phyloP scores from a whole-genome alignment of 2,113 vertebrate genomes.

The Verasper variegatus region DNA sequence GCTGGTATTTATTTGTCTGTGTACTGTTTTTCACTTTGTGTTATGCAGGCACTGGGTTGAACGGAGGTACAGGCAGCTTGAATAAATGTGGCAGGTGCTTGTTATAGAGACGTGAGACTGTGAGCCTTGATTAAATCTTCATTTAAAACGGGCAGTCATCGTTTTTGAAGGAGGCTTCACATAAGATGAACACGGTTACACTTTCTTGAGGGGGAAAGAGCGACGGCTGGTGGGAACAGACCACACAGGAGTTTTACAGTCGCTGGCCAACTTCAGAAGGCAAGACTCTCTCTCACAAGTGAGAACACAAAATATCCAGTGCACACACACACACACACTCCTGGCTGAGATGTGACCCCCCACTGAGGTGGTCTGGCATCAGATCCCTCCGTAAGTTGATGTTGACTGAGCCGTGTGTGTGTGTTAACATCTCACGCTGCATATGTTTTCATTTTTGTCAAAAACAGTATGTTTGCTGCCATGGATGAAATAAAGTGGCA shows the following conservation, averaged over 20 bases:
- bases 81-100: not conserved
- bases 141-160: constrained; percentile 8
- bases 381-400: not conserved
- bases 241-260: constrained; percentile 5
- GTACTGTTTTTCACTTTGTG: not conserved
- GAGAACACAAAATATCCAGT: constrained; percentile 46
- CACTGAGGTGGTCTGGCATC: constrained; percentile 33
- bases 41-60: not conserved
- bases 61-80: not conserved
- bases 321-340: constrained; percentile 3
- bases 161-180: constrained; percentile 10
- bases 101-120: not conserved
- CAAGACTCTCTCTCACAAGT: constrained; percentile 30
- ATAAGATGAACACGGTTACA: constrained; percentile 2
- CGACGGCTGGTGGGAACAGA: not conserved
- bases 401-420: not conserved
- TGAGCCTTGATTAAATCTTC: not conserved
- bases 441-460: not conserved
- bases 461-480: not conserved
- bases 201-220: constrained; percentile 4
- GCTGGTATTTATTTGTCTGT: constrained; percentile 17
- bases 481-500: not conserved
- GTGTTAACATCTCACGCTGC: not conserved
- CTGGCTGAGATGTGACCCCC: constrained; percentile 36
- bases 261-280: constrained; percentile 33